A percentile compares a stretch with the other conserved stretches of the same genome.
Evolutionary conservation across 2,888 invertebrate genomes (phyloP).

Genomic region (Eutolmus rufibarbis): DNA sequence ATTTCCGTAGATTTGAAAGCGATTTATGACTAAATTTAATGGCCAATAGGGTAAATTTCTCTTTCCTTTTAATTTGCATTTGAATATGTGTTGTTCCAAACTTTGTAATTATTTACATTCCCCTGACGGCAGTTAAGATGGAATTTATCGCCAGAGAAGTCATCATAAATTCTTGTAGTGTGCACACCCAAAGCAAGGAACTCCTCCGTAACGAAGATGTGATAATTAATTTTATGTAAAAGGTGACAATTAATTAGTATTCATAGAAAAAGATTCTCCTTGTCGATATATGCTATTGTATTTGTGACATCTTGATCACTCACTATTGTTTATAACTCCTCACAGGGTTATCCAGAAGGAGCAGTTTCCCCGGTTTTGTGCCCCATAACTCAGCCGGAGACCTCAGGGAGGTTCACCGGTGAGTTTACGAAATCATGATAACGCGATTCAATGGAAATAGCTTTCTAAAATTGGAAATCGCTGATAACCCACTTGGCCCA

Average conservation of each 20-base stretch:
- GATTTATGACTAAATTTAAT: slow-evolving; percentile 9
- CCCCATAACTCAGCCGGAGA: neutral
- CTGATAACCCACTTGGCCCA: slow-evolving; percentile 11
- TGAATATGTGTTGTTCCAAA: slow-evolving; percentile 13
- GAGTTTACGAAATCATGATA: slow-evolving; percentile 28
- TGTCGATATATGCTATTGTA: neutral
- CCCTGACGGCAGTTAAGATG: neutral
- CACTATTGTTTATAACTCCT: slow-evolving; percentile 19
- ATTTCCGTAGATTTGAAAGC: neutral
- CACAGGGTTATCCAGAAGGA: neutral
- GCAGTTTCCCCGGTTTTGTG: neutral
- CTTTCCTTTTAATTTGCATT: slow-evolving; percentile 4
- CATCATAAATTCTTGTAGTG: neutral
- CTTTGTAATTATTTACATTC: slow-evolving; percentile 12
- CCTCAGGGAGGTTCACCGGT: neutral
- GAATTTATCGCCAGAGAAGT: slow-evolving; percentile 2
- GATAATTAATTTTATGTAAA: slow-evolving; percentile 36
- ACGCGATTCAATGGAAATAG: slow-evolving; percentile 26
- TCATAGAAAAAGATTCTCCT: neutral
- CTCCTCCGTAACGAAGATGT: neutral
- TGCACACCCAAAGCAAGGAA: neutral
- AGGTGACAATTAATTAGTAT: slow-evolving; percentile 32
- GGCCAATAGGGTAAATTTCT: neutral
- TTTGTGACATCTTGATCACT: slow-evolving; percentile 37
- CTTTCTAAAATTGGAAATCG: slow-evolving; percentile 16